A percentile compares a stretch with the other conserved stretches of the same genome.
Conservation (phyloP, 2,113 vertebrate genomes). For the Meles meles region DNA sequence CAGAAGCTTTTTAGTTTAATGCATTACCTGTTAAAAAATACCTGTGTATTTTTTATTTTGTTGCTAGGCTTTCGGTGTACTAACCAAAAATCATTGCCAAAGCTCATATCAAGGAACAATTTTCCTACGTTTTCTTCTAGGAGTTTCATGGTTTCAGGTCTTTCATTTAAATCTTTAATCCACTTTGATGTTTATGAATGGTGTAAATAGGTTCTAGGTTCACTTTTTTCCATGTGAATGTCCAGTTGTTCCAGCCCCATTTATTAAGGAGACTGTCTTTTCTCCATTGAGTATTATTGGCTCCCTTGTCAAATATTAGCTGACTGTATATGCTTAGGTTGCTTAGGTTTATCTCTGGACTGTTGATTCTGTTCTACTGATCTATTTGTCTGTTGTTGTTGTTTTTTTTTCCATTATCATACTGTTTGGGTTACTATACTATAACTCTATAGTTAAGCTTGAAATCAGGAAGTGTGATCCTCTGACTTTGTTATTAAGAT, state of each 20-base stretch:
- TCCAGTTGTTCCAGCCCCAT: background rate
- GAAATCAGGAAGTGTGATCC: background rate
- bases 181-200: background rate
- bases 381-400: background rate
- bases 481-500: background rate
- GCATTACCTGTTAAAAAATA: background rate
- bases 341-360: background rate
- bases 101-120: background rate
- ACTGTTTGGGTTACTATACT: background rate
- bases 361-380: background rate
- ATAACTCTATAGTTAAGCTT: background rate
- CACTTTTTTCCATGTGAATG: background rate
- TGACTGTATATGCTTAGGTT: background rate
- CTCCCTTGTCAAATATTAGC: background rate
- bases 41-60: background rate
- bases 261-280: background rate
- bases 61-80: background rate
- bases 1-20: background rate
- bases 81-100: background rate
- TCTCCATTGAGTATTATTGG: background rate
- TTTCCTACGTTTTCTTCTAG: background rate
- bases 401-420: background rate
- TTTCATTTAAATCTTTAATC: background rate
- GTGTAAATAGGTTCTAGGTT: background rate
- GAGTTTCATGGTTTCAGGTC: background rate